Conservation (phyloP, 2,888 invertebrate genomes). For the Dolichopus griseipennis region DNA sequence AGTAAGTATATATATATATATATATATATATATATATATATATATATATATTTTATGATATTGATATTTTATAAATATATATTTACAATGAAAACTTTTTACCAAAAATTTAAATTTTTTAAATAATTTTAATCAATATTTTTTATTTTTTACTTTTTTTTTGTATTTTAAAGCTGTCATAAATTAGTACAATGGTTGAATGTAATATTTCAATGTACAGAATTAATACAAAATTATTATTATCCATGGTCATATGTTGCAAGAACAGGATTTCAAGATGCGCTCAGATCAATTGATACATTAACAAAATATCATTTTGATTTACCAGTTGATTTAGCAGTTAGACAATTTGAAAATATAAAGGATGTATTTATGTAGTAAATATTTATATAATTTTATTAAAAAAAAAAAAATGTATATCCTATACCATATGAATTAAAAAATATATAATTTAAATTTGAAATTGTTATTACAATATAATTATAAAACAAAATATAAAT, state of each 20-base stretch:
- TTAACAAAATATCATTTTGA: slow-evolving; percentile 80
- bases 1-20: slow-evolving; percentile 53
- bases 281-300: slow-evolving; percentile 80
- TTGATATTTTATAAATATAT: no score
- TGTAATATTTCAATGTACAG: slow-evolving; percentile 79
- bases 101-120: not conserved
- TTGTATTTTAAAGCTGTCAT: slow-evolving; percentile 57
- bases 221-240: slow-evolving; percentile 69
- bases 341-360: slow-evolving; percentile 94
- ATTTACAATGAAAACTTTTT: not conserved
- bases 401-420: no score
- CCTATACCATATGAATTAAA: no score
- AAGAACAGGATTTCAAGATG: slow-evolving; percentile 95
- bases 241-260: slow-evolving; percentile 90
- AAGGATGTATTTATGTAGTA: not conserved
- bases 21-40: not conserved
- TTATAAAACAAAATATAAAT: no score
- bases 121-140: not conserved
- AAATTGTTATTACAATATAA: no score
- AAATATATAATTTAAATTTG: no score
- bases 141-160: no score
- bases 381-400: no score
- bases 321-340: slow-evolving; percentile 91
- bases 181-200: slow-evolving; percentile 91
- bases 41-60: no score